Percentiles rank a stretch among this genome's conserved stretches.
These are phyloP conservation scores for Hydrozoanthus gracilis DNA, from an alignment of 92 coral and sea anemone species.

Conservation along the genomic window DNA sequence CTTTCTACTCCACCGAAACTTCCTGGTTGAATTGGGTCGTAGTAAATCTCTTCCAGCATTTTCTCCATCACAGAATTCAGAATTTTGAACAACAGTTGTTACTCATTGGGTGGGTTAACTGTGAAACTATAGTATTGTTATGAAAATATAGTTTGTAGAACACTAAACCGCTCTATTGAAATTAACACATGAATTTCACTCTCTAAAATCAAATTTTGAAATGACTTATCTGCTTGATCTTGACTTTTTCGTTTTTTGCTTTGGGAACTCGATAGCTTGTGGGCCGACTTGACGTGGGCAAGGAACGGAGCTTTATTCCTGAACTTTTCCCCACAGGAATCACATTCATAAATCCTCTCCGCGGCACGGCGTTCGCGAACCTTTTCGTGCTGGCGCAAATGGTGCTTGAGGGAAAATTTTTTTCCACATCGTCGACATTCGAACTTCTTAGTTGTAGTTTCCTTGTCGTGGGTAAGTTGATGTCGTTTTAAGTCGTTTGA, in stretches of 20 bases:
- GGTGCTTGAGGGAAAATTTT: not conserved
- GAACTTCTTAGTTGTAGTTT: no score
- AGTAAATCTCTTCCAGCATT: no score
- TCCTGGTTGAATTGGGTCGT: no score
- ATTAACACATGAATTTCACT: not conserved
- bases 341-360: not conserved
- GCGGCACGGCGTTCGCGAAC: not conserved
- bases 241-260: not conserved
- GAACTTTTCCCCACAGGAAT: not conserved
- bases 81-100: no score
- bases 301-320: not conserved
- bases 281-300: not conserved
- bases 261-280: conserved; percentile 6
- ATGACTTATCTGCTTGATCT: not conserved
- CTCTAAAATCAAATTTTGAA: not conserved
- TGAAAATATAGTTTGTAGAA: not conserved
- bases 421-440: not conserved
- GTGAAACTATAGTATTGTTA: not conserved
- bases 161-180: not conserved
- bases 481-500: not conserved
- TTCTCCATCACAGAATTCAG: no score
- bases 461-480: conserved; percentile 2
- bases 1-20: no score
- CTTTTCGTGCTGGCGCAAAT: not conserved
- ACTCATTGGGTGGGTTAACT: not conserved